phyloP scores from a whole-genome alignment of 1,140 invertebrate species.

The Heliothis virescens region DNA sequence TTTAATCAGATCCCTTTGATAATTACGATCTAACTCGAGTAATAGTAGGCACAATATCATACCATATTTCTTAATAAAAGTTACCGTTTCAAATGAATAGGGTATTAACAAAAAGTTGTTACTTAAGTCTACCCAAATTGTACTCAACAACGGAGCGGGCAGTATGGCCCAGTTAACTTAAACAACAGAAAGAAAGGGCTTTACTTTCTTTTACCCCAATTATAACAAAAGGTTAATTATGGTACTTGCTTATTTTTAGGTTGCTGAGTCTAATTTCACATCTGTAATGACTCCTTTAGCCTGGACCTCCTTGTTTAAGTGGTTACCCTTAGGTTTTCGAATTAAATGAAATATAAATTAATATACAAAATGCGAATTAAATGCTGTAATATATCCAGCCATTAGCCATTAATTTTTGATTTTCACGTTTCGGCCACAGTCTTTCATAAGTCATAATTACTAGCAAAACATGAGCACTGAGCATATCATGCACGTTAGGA shows the following conservation, averaged over 20 bases:
- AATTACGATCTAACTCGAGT: background rate
- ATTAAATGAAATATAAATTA: no score
- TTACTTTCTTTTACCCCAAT: slow-evolving; percentile 28
- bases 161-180: slow-evolving; percentile 32
- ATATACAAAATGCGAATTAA: no score
- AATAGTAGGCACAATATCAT: background rate
- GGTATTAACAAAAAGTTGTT: slow-evolving; percentile 37
- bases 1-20: background rate
- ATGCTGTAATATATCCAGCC: no score
- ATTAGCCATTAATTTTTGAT: no score
- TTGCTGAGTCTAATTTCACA: slow-evolving; percentile 14
- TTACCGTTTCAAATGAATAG: slow-evolving; percentile 31
- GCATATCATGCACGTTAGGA: no score
- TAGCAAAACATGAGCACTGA: no score
- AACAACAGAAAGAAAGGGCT: slow-evolving; percentile 25
- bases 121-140: slow-evolving; percentile 27
- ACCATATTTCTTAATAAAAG: slow-evolving; percentile 38
- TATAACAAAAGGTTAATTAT: slow-evolving; percentile 33
- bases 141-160: background rate
- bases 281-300: slow-evolving; percentile 1
- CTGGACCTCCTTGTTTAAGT: background rate
- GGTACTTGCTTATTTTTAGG: slow-evolving; percentile 19
- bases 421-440: no score
- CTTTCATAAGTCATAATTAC: no score
- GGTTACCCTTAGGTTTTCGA: no score